Base-by-base conservation (phyloP, 2,113 vertebrate genomes). In the Campylomormyrus numenius region DNA sequence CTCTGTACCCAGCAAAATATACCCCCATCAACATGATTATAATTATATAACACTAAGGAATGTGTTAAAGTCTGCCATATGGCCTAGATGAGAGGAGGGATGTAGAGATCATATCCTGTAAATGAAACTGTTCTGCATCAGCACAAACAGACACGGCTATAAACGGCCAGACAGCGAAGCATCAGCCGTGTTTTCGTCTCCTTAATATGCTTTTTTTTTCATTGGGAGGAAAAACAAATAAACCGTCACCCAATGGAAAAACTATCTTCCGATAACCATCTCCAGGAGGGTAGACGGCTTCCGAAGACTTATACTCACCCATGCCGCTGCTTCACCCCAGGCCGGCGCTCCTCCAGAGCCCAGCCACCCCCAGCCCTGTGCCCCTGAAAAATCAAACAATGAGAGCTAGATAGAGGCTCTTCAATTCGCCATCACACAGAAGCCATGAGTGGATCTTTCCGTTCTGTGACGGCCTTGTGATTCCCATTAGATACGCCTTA, bases 241-340 rank as follows among this genome's bases (percentile, higher is more conserved):
- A 86, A 48, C 48, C 46, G 13, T 86, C 48, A 5, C 6, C 45
- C 31, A 31, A 83, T 87, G 90, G 92, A 93, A 95, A 70, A 94
- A 95, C 91, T 91, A 89, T 89, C 74, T 90, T 91, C 94, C 95
- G 93, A 94, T 95, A 94, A 91, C 74, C 74, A 42, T 80, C 74
- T 42, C 35, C 74, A 88, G 42, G 52, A 90, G 91, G 91, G 93
- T 90, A 80, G 92, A 91, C 85, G 56, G 93, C 91, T 85, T 88
- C 86, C 35, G 27, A 91, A 94, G 93, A 95, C 94, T 95, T 93
- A 96, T 88, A 53, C 89, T 84, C 24, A 85, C 90, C 90, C 90
- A 83, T 90, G 92, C 92, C 93, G 93, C 92, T 92, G 87, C 49
- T 11, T 87, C 49, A 53, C 52, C 56, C 24, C 77, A 89, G 90